Base-by-base conservation (phyloP, 2,797 vertebrate genomes). In the Argyrosomus regius region DNA sequence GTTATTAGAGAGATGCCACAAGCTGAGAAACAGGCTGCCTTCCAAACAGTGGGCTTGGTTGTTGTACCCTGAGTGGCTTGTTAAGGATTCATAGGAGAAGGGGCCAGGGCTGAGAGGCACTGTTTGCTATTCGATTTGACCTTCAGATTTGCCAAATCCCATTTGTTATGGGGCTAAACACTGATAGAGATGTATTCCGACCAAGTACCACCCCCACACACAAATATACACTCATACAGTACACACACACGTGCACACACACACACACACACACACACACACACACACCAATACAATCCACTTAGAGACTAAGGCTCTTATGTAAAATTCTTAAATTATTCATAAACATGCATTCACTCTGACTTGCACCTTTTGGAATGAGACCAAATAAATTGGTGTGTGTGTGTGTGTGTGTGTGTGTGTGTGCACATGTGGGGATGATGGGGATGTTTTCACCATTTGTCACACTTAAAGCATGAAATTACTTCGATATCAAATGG, bases 41-140 rank as follows among this genome's bases (percentile, higher is more conserved):
- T 88, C 75, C 80, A 78, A 76, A 87, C 83, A 39, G 49, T 60
- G 62, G 24, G 46, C n/a, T 61, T 48, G 61, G 63, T 78, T 80
- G 68, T 81, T 73, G 79, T 50, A 76, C 63, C 75, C 73, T 60
- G 69, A 80, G 81, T 66, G 50, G 84, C 84, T 90, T 86, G 86
- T 91, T 91, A 91, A 70, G 78, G 85, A 92, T 90, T 91, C 86
- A 89, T 76, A 39, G 78, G 72, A 85, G 88, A 80, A 72, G 31
- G 28, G 77, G 24, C 35, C 16, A 49, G 28, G 63, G 64, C 86
- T 77, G 78, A 89, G 87, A 85, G 75, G 69, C 63, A 72, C 72
- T 82, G 87, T 89, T 92, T 89, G 87, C 86, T 80, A 80, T 91
- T 89, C 41, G 60, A 90, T 89, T 86, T 92, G 91, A 93, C 91